A percentile compares a stretch with the other conserved stretches of the same genome.
phyloP scores from a whole-genome alignment of 2,797 vertebrate genomes.

The Clarias pachynema region DNA sequence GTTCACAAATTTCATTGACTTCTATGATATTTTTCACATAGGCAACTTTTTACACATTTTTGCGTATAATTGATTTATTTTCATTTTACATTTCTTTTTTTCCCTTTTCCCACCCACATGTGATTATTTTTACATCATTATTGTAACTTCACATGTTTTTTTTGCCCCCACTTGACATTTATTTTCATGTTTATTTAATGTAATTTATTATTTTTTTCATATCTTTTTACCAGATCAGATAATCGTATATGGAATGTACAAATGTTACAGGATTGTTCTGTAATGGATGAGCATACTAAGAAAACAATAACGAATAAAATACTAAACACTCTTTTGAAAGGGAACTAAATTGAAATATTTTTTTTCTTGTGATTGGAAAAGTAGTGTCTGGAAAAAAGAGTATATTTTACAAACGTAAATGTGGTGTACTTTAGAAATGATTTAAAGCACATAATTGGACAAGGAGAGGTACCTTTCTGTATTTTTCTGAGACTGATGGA shows the following conservation, averaged over 20 bases:
- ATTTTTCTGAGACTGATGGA: background rate
- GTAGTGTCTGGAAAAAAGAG: background rate
- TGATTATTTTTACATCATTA: background rate
- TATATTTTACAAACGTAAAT: background rate
- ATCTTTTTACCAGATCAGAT: background rate
- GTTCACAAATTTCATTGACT: background rate
- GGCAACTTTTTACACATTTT: background rate
- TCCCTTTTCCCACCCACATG: background rate
- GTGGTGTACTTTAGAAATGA: background rate
- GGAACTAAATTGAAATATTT: background rate
- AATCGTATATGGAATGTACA: background rate
- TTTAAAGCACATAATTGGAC: background rate
- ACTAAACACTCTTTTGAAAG: background rate
- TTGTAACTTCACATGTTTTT: no score
- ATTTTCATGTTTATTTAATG: no score
- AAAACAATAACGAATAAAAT: background rate
- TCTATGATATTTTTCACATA: background rate
- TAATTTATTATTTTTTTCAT: no score
- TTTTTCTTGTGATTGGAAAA: background rate
- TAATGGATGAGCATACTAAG: background rate
- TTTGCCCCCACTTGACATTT: no score
- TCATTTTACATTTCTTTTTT: background rate
- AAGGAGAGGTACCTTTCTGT: background rate
- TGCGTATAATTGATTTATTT: background rate
- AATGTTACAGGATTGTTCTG: background rate